These are phyloP conservation scores for Augiades crinisus DNA, from an alignment of 2,888 invertebrate species.

Conservation along the genomic window DNA sequence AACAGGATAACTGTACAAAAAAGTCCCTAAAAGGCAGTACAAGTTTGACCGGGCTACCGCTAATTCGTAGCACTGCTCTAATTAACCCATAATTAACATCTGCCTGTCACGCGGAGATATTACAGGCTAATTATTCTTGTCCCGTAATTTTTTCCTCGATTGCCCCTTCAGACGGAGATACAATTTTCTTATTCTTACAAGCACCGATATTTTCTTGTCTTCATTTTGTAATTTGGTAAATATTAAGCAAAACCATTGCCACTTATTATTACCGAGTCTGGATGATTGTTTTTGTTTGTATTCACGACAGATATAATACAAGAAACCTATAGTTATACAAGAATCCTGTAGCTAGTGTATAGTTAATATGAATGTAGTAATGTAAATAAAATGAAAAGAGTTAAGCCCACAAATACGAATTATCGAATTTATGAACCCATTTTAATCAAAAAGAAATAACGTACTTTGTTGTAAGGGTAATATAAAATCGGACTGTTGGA, in stretches of 20 bases:
- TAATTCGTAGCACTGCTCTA: slow-evolving; percentile 8
- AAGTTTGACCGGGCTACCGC: slow-evolving; percentile 2
- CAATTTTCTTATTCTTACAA: neutral
- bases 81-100: slow-evolving; percentile 14
- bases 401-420: no score
- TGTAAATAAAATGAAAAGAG: no score
- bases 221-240: no score
- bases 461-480: no score
- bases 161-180: neutral
- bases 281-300: neutral
- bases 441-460: no score
- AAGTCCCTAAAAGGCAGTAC: neutral
- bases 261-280: neutral
- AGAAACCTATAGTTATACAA: no score
- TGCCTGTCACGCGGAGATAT: slow-evolving; percentile 11
- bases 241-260: no score
- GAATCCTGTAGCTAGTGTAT: no score
- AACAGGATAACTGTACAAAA: neutral
- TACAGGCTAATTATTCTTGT: slow-evolving; percentile 9
- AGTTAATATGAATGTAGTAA: no score
- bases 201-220: neutral
- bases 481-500: no score
- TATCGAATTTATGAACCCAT: no score
- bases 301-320: no score
- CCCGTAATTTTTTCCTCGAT: neutral